A percentile compares a stretch with the other conserved stretches of the same genome.
Conservation (phyloP, 2,113 vertebrate species). For the Cyanoderma ruficeps region DNA sequence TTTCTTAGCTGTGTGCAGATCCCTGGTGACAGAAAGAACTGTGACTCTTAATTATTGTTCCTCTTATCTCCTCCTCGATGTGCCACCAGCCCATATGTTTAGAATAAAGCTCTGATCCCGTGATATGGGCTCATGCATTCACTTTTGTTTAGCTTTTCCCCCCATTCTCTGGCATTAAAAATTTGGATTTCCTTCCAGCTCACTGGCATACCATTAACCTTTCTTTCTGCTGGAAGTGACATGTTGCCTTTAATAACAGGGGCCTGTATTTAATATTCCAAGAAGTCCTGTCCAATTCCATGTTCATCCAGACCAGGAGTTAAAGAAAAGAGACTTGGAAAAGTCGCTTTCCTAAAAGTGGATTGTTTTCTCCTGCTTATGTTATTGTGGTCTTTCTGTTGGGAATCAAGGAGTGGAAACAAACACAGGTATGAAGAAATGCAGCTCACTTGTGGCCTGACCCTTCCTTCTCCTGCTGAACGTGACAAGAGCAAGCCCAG, state of each 20-base stretch:
- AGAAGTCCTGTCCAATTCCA: neutral
- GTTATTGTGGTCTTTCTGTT: neutral
- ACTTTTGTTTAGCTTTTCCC: constrained; percentile 55
- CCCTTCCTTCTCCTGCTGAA: neutral
- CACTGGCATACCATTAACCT: neutral
- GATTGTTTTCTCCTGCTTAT: neutral
- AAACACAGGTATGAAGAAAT: neutral
- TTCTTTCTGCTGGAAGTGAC: neutral
- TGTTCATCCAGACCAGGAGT: neutral
- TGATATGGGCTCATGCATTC: neutral
- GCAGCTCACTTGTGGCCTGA: neutral
- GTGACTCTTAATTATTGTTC: neutral
- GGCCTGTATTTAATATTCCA: neutral
- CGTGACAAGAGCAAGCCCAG: neutral
- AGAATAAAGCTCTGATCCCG: neutral
- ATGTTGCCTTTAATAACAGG: neutral
- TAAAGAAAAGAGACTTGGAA: neutral
- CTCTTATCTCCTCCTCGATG: neutral
- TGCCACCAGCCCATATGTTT: neutral
- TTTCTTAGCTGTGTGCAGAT: neutral
- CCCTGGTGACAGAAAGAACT: neutral
- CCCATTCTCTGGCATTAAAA: constrained; percentile 20
- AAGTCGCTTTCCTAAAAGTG: neutral
- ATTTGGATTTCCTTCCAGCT: constrained; percentile 44
- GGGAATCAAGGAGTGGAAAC: neutral